Base-by-base conservation (phyloP, 1,140 invertebrate genomes). In the Pogonus chalceus region DNA sequence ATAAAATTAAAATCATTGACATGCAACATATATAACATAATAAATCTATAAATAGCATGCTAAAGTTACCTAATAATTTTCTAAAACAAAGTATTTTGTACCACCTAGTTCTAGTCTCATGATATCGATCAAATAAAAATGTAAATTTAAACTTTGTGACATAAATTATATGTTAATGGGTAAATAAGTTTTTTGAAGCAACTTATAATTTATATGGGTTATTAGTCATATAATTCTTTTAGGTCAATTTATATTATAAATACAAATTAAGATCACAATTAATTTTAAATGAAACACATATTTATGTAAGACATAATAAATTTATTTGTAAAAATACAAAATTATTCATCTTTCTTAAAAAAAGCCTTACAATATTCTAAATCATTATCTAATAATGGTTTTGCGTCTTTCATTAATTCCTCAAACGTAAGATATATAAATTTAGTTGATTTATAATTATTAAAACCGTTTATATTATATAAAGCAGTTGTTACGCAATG, bases 401-500 rank as follows among this genome's bases (percentile, higher is more conserved):
- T 62, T 7, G 73, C 71, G 62, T 77, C 75, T 37, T 66, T 46
- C 10, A 85, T 69, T 20, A 90, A 65, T 23, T 81, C 67, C 43
- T 78, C 65, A 64, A 79, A 79, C 49, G 60, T 66, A 43, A 80
- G 63, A 54, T 71, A 71, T 54, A 65, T 61, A 67, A 75, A 85
- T 52, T 50, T 49, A 1, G 7, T 37, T 26, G 60, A 57, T 55
- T 52, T 26, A 35, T 20, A 54, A 55, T 31, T 21, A 24, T 14
- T 52, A 49, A 21, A 12, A 1, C 23, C 9, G 23, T 59, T 26
- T 31, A 20, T 49, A 39, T 56, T 53, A 35, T 53, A 52, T 20
- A 82, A 67, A 26, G 91, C 90, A 12, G 96, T 86, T 43, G 85
- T 80, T 22, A 92, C 86, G 69, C 83, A 85, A 72, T 97, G 90